A percentile compares a stretch with the other conserved stretches of the same genome.
Conservation (phyloP, 1,140 invertebrate genomes). For the Yoshiicerus persimilis region DNA sequence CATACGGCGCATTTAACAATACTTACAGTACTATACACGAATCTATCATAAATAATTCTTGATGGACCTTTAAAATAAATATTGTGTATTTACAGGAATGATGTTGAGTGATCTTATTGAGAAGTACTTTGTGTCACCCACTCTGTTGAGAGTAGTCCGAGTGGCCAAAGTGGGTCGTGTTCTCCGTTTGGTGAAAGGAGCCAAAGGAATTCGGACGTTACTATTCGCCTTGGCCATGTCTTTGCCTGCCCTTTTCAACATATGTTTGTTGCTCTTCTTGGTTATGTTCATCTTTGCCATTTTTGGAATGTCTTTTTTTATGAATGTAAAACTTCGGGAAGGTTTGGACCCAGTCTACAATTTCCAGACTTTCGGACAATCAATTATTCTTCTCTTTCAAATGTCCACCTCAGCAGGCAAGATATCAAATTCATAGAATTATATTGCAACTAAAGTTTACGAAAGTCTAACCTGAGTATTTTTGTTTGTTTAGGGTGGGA, state of each 20-base stretch:
- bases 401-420: slow-evolving; percentile 49
- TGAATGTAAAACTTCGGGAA: slow-evolving; percentile 86
- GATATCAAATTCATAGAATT: neutral
- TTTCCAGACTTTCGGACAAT: slow-evolving; percentile 97
- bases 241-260: slow-evolving; percentile 96
- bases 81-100: slow-evolving; percentile 69
- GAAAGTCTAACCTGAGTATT: neutral
- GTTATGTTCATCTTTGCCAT: slow-evolving; percentile 98
- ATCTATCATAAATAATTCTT: too few species aligned
- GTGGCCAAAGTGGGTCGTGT: slow-evolving; percentile 97
- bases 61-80: neutral
- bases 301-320: slow-evolving; percentile 99
- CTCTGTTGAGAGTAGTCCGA: slow-evolving; percentile 91
- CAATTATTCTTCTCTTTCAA: slow-evolving; percentile 97
- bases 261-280: slow-evolving; percentile 93
- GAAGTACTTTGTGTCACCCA: slow-evolving; percentile 97
- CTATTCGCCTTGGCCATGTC: slow-evolving; percentile 98
- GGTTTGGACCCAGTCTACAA: slow-evolving; percentile 97
- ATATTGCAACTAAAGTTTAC: neutral
- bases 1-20: too few species aligned
- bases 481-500: slow-evolving; percentile 80
- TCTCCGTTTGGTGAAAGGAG: slow-evolving; percentile 92
- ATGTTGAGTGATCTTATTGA: slow-evolving; percentile 94
- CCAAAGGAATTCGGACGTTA: slow-evolving; percentile 94
- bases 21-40: too few species aligned